Conservation (phyloP, 2,888 invertebrate genomes). For the Eupithecia exiguata region DNA sequence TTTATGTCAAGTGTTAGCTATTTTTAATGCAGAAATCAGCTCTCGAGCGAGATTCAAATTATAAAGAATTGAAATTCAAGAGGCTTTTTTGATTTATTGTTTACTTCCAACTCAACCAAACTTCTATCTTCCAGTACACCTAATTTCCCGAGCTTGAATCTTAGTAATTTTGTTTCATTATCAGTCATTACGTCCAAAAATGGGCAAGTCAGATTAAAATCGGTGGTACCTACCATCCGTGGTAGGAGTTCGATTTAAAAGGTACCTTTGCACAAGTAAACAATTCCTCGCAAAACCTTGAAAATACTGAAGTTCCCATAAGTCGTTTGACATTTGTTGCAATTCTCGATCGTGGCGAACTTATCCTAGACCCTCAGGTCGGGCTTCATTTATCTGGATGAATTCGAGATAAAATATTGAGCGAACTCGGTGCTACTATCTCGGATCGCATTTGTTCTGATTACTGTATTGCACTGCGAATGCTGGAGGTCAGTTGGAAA, state of each 20-base stretch:
- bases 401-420: constrained; percentile 80
- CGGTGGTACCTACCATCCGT: background rate
- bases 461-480: constrained; percentile 61
- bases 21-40: background rate
- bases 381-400: constrained; percentile 74
- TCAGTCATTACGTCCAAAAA: background rate
- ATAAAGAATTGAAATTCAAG: no score
- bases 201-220: background rate
- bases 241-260: background rate
- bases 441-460: constrained; percentile 78
- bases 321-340: constrained; percentile 40
- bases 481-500: constrained; percentile 51
- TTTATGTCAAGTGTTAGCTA: background rate
- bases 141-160: background rate
- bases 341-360: constrained; percentile 48
- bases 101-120: background rate
- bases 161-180: background rate
- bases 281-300: constrained; percentile 6
- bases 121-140: background rate
- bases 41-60: background rate
- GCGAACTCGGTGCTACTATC: constrained; percentile 64
- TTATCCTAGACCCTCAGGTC: constrained; percentile 68
- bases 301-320: constrained; percentile 17
- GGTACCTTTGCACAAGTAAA: background rate
- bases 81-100: background rate